phyloP scores from a whole-genome alignment of 2,797 vertebrate genomes.

The Cottoperca gobio region DNA sequence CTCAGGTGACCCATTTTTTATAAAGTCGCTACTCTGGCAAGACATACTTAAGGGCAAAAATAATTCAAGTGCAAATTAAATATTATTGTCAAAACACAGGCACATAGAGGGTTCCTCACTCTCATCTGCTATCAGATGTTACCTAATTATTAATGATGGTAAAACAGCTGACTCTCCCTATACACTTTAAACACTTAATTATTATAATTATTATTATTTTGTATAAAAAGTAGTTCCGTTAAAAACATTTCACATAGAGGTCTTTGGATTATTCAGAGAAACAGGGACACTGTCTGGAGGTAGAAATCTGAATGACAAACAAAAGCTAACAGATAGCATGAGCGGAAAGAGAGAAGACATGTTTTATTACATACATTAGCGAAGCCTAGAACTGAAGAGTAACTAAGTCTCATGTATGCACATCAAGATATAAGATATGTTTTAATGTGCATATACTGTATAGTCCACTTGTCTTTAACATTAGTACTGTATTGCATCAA shows the following conservation, averaged over 20 bases:
- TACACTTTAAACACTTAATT: background rate
- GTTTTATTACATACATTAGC: no score
- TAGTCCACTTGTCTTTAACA: background rate
- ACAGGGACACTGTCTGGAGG: no score
- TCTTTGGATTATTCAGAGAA: no score
- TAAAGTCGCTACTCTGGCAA: background rate
- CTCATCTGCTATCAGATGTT: background rate
- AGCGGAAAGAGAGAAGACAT: no score
- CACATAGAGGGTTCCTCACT: background rate
- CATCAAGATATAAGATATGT: no score
- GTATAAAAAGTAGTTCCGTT: no score
- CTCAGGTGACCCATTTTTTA: slow-evolving; percentile 50
- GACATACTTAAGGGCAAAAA: background rate
- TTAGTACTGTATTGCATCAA: background rate
- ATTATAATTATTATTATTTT: background rate
- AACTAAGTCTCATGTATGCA: no score
- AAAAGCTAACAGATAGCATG: no score
- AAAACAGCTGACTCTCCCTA: background rate
- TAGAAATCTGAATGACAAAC: no score
- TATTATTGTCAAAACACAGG: background rate
- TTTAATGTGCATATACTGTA: background rate
- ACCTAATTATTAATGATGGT: background rate
- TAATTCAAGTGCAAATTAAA: slow-evolving; percentile 4
- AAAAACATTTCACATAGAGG: no score
- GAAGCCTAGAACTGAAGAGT: no score